Percentiles rank a stretch among this genome's conserved stretches.
phyloP scores from a whole-genome alignment of 1,140 invertebrate genomes.

The Eumaeus atala region DNA sequence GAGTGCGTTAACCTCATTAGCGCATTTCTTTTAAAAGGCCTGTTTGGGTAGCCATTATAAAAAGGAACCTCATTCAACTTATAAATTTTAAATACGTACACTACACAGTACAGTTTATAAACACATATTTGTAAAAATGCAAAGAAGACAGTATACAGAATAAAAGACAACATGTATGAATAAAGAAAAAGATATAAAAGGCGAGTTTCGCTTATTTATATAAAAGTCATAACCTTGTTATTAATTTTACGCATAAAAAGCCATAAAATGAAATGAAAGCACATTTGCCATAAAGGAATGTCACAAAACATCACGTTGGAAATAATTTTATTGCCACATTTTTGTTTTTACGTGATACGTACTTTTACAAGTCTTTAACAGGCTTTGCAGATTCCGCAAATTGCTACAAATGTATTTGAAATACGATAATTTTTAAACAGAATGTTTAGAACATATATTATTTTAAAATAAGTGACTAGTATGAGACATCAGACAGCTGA shows the following conservation, averaged over 20 bases:
- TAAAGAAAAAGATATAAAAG: conserved; percentile 1
- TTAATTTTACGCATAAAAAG: conserved; percentile 9
- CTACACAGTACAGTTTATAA: conserved; percentile 9
- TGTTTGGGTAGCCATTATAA: too few species aligned
- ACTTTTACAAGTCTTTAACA: too few species aligned
- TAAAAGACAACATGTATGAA: not conserved
- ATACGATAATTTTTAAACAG: too few species aligned
- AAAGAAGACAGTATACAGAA: not conserved
- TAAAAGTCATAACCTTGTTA: not conserved
- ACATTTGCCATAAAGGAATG: conserved; percentile 2
- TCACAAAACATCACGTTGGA: not conserved
- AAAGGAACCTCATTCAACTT: too few species aligned
- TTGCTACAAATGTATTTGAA: too few species aligned
- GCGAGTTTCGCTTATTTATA: conserved; percentile 3
- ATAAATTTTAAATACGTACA: too few species aligned
- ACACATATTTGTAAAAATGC: not conserved
- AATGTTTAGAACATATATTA: too few species aligned
- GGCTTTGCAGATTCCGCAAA: not conserved
- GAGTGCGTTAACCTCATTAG: too few species aligned
- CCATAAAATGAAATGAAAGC: conserved; percentile 7
- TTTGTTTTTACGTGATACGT: not conserved
- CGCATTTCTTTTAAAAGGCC: too few species aligned
- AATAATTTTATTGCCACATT: conserved; percentile 11
- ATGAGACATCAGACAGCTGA: too few species aligned
- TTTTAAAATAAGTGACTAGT: too few species aligned